Percentiles rank a stretch among this genome's conserved stretches.
Conservation (phyloP, 2,888 invertebrate genomes). For the Ernsta delagoae region DNA sequence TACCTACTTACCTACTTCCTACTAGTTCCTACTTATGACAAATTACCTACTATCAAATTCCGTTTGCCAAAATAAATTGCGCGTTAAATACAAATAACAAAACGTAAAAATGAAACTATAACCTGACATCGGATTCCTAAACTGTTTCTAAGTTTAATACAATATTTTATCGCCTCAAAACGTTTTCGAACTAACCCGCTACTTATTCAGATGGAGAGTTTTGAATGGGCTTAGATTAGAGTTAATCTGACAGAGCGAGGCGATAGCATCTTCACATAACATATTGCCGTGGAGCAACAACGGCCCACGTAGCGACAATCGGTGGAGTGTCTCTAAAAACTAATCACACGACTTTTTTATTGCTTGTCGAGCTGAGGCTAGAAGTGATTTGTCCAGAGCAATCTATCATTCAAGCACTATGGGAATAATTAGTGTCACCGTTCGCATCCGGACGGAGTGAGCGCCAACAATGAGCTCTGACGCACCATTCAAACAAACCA, state of each 20-base stretch:
- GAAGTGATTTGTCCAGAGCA: constrained; percentile 82
- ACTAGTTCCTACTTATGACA: too few relatives aligned
- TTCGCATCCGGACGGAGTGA: constrained; percentile 77
- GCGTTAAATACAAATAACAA: background rate
- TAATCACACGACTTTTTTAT: constrained; percentile 77
- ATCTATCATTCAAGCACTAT: constrained; percentile 83
- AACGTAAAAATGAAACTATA: constrained; percentile 2
- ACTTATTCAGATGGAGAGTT: constrained; percentile 46
- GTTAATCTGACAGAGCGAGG: constrained; percentile 66
- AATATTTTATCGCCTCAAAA: constrained; percentile 28
- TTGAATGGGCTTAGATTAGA: constrained; percentile 62
- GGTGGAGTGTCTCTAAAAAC: constrained; percentile 68
- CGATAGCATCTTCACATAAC: constrained; percentile 64
- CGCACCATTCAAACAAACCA: constrained; percentile 83
- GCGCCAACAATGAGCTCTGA: constrained; percentile 80
- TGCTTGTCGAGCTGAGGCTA: constrained; percentile 63
- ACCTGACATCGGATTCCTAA: constrained; percentile 2
- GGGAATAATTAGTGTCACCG: constrained; percentile 84
- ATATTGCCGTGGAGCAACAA: constrained; percentile 70
- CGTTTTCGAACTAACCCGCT: constrained; percentile 27
- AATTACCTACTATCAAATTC: background rate
- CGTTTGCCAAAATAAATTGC: background rate
- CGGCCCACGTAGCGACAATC: constrained; percentile 70
- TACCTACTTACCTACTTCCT: too few relatives aligned
- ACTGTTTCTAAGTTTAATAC: background rate